Evolutionary conservation across 2,113 vertebrate species (phyloP), one percentile per base, ranked within the genome.

Genomic region (Gavia stellata): DNA sequence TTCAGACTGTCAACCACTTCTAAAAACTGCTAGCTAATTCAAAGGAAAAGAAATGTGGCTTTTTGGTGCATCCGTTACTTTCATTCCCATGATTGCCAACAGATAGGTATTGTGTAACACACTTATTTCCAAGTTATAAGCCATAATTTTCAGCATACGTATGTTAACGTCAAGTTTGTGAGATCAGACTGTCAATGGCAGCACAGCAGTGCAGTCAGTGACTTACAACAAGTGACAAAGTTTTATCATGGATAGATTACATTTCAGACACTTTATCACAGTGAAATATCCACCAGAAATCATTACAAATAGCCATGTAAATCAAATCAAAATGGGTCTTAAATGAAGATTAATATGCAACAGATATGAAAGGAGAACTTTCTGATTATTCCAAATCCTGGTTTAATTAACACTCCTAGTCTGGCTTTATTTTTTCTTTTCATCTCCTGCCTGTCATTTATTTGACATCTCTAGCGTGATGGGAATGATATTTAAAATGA

Each of bases 381-480:
- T 6, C 29, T 78, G 50, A 73, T 88, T 88, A 73, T n/a, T 89
- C 29, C 23, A 96, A 94, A 96, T 91, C 36, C 74, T 68, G 56
- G 73, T 94, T 97, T 96, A 97, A 95, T 96, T 94, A 94, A 90
- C 88, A 84, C 45, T 65, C 36, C 44, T 26, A 90, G 75, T 72
- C 75, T 70, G 14, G 28, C 56, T 96, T 94, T 77, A 40, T 81
- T 87, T 95, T 81, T 78, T n/a, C 8, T 91, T 94, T 93, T 56
- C 65, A 86, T 85, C 67, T 92, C 80, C 55, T 90, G 38, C 61
- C 71, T 94, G 63, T 84, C 80, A 78, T 90, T 81, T 80, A 53
- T 74, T 81, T 85, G 75, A 94, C 31, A 67, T 80, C n/a, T 88
- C 17, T 10, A 29, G 47, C 50, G 17, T 86, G 55, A 87, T 50